Evolutionary conservation across 1,140 invertebrate genomes (phyloP), one percentile per base, ranked within the genome.

Genomic region (Leptinotarsa undecemlineata): DNA sequence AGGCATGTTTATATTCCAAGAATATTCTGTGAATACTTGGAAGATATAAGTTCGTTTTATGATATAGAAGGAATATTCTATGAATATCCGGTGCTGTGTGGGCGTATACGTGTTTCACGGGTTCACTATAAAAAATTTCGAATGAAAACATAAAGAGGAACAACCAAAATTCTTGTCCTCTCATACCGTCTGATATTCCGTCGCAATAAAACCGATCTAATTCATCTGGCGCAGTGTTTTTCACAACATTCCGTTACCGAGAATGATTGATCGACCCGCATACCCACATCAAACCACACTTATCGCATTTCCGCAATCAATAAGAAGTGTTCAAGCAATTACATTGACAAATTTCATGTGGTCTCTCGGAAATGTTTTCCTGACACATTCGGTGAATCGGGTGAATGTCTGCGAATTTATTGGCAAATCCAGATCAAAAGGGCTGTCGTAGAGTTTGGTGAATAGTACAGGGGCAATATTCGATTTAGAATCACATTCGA

Each of bases 301-400:
- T 64, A 64, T 64, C 62, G 62, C 62, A 64, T 64, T 64, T 64
- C 62, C 62, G 62, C 62, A 26, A 64, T 64, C 62, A 21, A 64
- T 21, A 64, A 64, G 62, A 26, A 26, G 20, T 26, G 62, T 64
- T 64, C 62, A 14, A 23, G 20, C 62, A 64, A 64, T 64, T 64
- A 64, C 62, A 64, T 26, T 64, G 62, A 64, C 62, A 64, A 64
- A 64, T 64, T 64, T 64, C 62, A 20, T 23, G 62, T 15, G 62
- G 62, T 26, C 20, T 21, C 20, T 64, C 11, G 23, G 51, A 57
- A 57, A 57, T 57, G 51, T 57, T 57, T 57, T n/a, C 17, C 51
- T 57, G 51, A 57, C 51, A 57, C 51, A 57, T 19, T 57, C 17
- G 51, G 51, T 57, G 51, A 19, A 57, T 57, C 51, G n/a, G n/a